Base-by-base conservation (phyloP, 2,797 vertebrate species). In the Gobio occitaniae region DNA sequence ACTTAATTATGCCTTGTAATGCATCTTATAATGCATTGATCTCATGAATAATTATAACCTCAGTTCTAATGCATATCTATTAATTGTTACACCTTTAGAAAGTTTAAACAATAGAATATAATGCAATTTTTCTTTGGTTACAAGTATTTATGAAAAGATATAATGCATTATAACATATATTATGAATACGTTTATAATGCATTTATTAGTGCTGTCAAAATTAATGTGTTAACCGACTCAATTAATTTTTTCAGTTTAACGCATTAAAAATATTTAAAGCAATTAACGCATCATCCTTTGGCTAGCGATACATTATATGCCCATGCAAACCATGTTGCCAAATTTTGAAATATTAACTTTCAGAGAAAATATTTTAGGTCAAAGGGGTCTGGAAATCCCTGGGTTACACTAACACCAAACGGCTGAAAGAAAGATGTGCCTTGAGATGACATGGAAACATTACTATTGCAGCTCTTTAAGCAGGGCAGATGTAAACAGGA, bases 401-500 rank as follows among this genome's bases (percentile, higher is more conserved):
- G 19, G 3, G 74, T 76, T 56, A 19, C 4, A 8, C 25, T 10
- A 75, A 66, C 59, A 17, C 65, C 6, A 41, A 15, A 4, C 2
- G 2, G 3, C 17, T 21, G 54, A 13, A 47, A 36, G n/a, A 29
- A 15, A 50, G 44, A 47, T 12, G 29, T 19, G 5, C 38, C 68
- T 78, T 69, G 59, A 19, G 32, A 21, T 36, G 84, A 52, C 68
- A 50, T 63, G 80, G 71, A 83, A 65, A 65, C 59, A 71, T 84
- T 44, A 41, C 36, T 41, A 59, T 17, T 63, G 86, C 56, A 84
- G 77, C 82, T 21, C 48, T 17, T 19, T 48, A 82, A 63, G 74
- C 77, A 84, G 80, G 41, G 72, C 78, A 84, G 90, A 88, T 82
- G 85, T 91, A 90, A 91, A 92, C 91, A 90, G 91, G 91, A 92